Evolutionary conservation across 2,888 invertebrate species (phyloP), one percentile per base, ranked within the genome.

Genomic region (Oscheius sp.): DNA sequence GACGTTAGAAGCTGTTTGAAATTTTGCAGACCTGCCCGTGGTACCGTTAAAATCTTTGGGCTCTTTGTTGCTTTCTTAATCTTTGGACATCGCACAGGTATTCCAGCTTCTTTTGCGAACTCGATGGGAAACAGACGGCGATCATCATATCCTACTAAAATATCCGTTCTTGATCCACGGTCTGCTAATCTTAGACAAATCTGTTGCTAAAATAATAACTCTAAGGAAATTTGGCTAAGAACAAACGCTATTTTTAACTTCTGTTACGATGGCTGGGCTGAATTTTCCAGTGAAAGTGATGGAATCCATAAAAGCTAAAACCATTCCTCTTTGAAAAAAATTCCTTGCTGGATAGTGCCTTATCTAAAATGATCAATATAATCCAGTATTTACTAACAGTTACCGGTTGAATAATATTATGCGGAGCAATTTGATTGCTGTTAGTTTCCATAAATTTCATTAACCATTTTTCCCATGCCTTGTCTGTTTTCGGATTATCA

Each of bases 381-480:
- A 13, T 7, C 6, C 21, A 49, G 21, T 13, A 16, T 13, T 16
- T 45, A 45, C 21, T 49, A 49, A 49, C 13, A 7, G 21, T 49
- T 49, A 16, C 49, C 9, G 35, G 35, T 35, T 35, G 35, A 6
- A 35, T 27, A 9, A 27, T 27, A 25, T 25, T 25, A 9, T 12
- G 9, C 29, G 58, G 58, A 58, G 58, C 58, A 29, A 58, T 58
- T 23, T 58, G 21, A n/a, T 58, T 27, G 25, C 41, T 41, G 6
- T 43, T 12, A 13, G 29, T 12, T 18, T 43, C 43, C 61, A 61
- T 61, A 43, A 43, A 61, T 61, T 43, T 35, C 43, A 43, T 23
- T 45, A 61, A n/a, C 61, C 61, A 61, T 23, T 61, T 61, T 43
- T 41, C 61, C 41, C 43, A 61, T 3, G 61, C 61, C 18, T 61